Conservation (phyloP, 2,797 vertebrate genomes). For the Falco columbarius region DNA sequence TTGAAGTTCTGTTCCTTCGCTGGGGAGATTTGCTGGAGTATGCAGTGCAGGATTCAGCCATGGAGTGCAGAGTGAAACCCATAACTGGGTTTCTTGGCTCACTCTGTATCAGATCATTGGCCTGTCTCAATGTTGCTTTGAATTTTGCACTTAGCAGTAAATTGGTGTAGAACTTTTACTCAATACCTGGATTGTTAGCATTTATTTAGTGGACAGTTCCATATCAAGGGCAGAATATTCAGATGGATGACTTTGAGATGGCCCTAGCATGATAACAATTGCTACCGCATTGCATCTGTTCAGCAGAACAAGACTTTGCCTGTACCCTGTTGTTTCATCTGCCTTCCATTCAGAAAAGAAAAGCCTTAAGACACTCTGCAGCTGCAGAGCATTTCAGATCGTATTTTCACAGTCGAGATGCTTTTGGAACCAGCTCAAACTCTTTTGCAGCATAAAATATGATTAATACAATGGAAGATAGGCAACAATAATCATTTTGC, state of each 20-base stretch:
- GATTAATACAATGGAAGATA: not conserved
- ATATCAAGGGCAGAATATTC: not conserved
- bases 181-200: not conserved
- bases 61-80: not conserved
- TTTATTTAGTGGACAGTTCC: not conserved
- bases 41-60: not conserved
- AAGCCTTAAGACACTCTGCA: not conserved
- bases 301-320: not conserved
- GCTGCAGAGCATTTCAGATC: not conserved
- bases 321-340: not conserved
- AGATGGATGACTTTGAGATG: not conserved
- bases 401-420: not conserved
- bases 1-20: not conserved
- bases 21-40: not conserved
- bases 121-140: not conserved
- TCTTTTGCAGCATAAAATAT: not conserved
- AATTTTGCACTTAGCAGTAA: not conserved
- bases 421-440: not conserved
- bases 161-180: too few species aligned
- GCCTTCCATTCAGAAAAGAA: not conserved
- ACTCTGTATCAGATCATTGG: not conserved
- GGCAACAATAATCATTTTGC: not conserved
- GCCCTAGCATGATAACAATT: not conserved
- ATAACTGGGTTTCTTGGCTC: accelerated
- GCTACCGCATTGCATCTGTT: not conserved